These are phyloP conservation scores for Drosophila ohnishii DNA, from an alignment of 1,140 invertebrate species.

Conservation along the genomic window DNA sequence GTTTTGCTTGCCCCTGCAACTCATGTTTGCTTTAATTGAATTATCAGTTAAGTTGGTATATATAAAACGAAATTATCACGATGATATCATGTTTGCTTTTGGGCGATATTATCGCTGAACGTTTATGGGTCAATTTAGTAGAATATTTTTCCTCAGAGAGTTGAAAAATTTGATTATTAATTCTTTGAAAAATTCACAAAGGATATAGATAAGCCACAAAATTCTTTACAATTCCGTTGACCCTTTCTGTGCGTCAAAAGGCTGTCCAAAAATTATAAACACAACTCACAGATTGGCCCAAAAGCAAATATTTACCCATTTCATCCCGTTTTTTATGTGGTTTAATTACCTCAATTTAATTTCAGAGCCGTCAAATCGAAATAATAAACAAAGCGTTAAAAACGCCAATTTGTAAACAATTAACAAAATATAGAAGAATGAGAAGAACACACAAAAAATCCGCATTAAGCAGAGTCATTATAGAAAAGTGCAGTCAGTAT, in stretches of 20 bases:
- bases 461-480: constrained; percentile 51
- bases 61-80: constrained; percentile 41
- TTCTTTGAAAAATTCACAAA: neutral
- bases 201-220: constrained; percentile 2
- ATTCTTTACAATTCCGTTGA: constrained; percentile 30
- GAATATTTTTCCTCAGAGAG: neutral
- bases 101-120: constrained; percentile 27
- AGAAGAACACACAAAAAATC: constrained; percentile 15
- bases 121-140: constrained; percentile 15
- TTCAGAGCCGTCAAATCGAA: constrained; percentile 49
- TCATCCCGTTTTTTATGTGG: constrained; percentile 26
- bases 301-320: constrained; percentile 60
- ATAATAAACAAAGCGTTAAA: constrained; percentile 69
- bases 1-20: constrained; percentile 19
- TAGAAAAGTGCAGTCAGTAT: constrained; percentile 55
- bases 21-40: constrained; percentile 73
- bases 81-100: constrained; percentile 63
- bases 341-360: constrained; percentile 71
- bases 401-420: constrained; percentile 66
- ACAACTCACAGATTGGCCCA: constrained; percentile 10
- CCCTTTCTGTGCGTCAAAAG: constrained; percentile 52
- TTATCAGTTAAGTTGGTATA: constrained; percentile 60
- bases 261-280: constrained; percentile 25
- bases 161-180: neutral
- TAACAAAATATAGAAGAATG: constrained; percentile 38